Evolutionary conservation across 2,113 vertebrate species (phyloP).

Genomic region (Ariopsis seemanni): DNA sequence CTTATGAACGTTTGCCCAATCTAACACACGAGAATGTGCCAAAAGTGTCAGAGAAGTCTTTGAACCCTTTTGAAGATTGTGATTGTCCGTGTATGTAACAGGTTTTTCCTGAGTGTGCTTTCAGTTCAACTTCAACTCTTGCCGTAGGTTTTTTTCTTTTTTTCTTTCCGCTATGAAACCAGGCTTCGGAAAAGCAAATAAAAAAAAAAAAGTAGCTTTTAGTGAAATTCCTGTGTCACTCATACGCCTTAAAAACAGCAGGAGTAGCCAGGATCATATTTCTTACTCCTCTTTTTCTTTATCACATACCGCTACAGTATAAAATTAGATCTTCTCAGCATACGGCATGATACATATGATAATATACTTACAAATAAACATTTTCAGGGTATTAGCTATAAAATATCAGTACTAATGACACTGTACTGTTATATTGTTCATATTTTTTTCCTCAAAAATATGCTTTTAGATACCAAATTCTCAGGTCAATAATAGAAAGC

Average conservation of each 20-base stretch:
- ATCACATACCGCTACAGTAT: conserved; percentile 10
- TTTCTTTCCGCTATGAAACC: conserved; percentile 6
- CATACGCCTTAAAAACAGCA: conserved; percentile 7
- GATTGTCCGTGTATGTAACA: conserved; percentile 7
- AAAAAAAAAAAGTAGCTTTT: not conserved
- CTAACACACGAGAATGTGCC: conserved; percentile 8
- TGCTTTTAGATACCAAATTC: not conserved
- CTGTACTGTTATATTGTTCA: not conserved
- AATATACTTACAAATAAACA: not conserved
- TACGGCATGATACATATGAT: not conserved
- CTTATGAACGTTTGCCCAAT: not conserved
- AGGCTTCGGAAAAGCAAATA: conserved; percentile 14
- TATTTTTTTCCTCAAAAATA: not conserved
- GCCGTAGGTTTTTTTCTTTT: not conserved
- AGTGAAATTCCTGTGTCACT: conserved; percentile 13
- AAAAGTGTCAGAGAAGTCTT: conserved; percentile 1
- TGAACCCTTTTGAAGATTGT: not conserved
- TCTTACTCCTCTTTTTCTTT: conserved; percentile 51
- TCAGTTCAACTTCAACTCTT: conserved; percentile 10
- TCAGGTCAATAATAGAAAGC: not conserved
- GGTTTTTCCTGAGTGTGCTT: not conserved
- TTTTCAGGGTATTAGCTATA: not conserved
- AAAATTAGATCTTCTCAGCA: not conserved
- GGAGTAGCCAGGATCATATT: conserved; percentile 23
- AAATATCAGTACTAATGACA: not conserved